Evolutionary conservation across 1,140 invertebrate species (phyloP), one percentile per base, ranked within the genome.

Genomic region (Mesaphorura yosii): DNA sequence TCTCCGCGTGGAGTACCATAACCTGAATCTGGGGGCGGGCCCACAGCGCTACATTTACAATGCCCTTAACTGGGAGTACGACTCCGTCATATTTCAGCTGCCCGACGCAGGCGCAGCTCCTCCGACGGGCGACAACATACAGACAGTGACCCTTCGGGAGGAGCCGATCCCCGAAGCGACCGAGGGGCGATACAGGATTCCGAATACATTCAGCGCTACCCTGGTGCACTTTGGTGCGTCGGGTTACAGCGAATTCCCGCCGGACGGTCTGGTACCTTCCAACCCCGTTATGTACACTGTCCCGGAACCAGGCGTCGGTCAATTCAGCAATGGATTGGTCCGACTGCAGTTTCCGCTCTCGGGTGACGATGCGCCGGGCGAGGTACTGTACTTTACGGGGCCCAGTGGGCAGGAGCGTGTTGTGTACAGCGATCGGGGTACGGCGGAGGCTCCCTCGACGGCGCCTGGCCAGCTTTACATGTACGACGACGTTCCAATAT

Each of bases 401-500:
- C 42, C 28, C 12, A 44, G 14, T 20, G 22, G 22, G 58, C 53
- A 34, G 2, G 28, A 55, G 22, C 22, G 37, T 14, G 3, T 20
- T 4, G 55, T 59, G 12, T 62, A 48, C 41, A 57, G 39, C 6
- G 59, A 62, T 37, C 41, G 49, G 25, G 17, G 48, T 14, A 50
- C 46, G 25, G 58, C 45, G 20, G 56, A 48, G 6, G n/a, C n/a
- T n/a, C n/a, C n/a, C n/a, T n/a, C n/a, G n/a, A 57, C 55, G 5
- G 15, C 41, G 14, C 44, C 41, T 6, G 60, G 57, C 3, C 51
- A 49, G 53, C 55, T 63, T 47, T 57, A 75, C 48, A 57, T 75
- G 20, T 76, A 69, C 67, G 74, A 77, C 66, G 75, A 77, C 59
- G 65, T 76, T 12, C 75, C 75, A 15, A 56, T 77, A 47, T 76